phyloP scores from a whole-genome alignment of 2,797 vertebrate species.

The Uromys caudimaculatus region DNA sequence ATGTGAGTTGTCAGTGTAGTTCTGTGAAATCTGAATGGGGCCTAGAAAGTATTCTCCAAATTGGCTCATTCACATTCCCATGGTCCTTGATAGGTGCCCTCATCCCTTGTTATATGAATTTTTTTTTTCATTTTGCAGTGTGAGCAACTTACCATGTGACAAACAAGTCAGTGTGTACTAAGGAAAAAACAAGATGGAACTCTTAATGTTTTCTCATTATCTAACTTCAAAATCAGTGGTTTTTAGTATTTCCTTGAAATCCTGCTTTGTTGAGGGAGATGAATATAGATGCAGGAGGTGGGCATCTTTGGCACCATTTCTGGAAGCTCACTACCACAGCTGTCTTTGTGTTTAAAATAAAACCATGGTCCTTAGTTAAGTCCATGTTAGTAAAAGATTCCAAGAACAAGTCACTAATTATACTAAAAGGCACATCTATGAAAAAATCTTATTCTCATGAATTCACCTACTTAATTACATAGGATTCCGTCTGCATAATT shows the following conservation, averaged over 20 bases:
- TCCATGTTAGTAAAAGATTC: neutral
- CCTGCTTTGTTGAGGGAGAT: neutral
- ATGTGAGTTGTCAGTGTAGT: neutral
- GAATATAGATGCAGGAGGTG: neutral
- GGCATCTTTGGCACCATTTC: neutral
- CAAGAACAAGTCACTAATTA: neutral
- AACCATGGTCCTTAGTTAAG: neutral
- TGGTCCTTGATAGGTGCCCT: neutral
- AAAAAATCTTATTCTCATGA: neutral
- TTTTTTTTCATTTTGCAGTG: neutral
- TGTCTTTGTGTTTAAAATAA: constrained; percentile 33
- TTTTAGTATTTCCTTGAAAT: neutral
- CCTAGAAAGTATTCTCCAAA: neutral
- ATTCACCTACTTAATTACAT: neutral
- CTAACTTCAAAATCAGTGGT: neutral
- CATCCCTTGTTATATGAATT: neutral
- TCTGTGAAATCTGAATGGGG: neutral
- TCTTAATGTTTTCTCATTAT: neutral
- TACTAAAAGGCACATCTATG: neutral
- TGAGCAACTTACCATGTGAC: neutral
- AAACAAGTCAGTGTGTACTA: neutral
- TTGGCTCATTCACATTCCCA: neutral
- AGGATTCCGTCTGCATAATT: neutral
- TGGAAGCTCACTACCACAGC: neutral
- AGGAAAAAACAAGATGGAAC: neutral